Percentiles rank a stretch among this genome's conserved stretches.
Evolutionary conservation across 2,113 vertebrate genomes (phyloP).

Genomic region (Chionomys nivalis): DNA sequence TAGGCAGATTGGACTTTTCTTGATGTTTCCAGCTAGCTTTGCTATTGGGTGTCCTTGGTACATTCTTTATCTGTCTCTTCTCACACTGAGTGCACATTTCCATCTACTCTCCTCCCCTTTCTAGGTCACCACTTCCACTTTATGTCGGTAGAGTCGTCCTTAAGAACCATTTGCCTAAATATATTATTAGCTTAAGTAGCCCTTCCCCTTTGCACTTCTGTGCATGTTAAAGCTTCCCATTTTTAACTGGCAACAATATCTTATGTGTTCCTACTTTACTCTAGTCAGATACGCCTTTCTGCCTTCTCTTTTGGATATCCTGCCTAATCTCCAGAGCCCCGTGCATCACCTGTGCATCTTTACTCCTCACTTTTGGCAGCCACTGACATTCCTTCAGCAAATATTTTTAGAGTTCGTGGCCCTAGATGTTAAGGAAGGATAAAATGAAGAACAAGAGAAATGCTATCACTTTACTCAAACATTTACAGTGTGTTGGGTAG

Average conservation of each 20-base stretch:
- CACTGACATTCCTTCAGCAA: not conserved
- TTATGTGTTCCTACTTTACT: not conserved
- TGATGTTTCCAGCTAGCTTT: conserved; percentile 29
- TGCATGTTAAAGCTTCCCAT: not conserved
- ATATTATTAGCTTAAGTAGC: not conserved
- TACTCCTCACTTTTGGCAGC: not conserved
- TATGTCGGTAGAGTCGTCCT: not conserved
- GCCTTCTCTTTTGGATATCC: not conserved
- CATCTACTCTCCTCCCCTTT: not conserved
- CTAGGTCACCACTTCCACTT: conserved; percentile 19
- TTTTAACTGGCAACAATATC: not conserved
- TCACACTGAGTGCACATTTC: not conserved
- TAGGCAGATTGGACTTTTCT: not conserved
- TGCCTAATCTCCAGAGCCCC: conserved; percentile 21
- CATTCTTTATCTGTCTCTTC: not conserved
- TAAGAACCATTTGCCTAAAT: conserved; percentile 31
- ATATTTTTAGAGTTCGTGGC: conserved; percentile 1
- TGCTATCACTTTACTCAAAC: not conserved
- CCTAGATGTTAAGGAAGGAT: conserved; percentile 1
- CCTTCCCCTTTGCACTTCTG: not conserved
- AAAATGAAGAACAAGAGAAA: conserved; percentile 51
- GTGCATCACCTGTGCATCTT: not conserved
- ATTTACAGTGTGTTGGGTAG: conserved; percentile 44
- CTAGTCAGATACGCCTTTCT: conserved; percentile 27
- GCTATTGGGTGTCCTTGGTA: not conserved